Conservation (phyloP, 2,113 vertebrate species). For the Litocranius walleri region DNA sequence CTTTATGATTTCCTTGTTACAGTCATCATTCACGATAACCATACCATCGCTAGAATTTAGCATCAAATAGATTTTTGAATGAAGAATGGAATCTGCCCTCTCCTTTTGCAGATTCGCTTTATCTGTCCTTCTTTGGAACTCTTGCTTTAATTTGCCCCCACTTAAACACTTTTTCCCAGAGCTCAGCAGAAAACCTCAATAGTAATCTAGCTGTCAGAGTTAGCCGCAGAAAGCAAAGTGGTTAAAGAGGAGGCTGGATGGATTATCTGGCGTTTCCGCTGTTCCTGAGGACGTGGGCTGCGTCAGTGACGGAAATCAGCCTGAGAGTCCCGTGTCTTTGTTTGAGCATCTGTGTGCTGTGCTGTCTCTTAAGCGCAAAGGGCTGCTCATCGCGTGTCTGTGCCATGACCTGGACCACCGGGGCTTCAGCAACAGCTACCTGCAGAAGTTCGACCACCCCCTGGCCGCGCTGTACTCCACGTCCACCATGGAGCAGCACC, state of each 20-base stretch:
- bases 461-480: constrained; percentile 97
- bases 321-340: background rate
- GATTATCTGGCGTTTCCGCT: fast-evolving
- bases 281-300: fast-evolving
- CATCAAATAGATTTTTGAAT: fast-evolving
- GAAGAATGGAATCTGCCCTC: background rate
- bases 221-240: background rate
- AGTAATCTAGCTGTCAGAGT: background rate
- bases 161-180: background rate
- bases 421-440: constrained; percentile 96
- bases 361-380: constrained; percentile 86
- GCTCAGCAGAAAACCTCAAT: background rate
- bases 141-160: background rate
- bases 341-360: background rate
- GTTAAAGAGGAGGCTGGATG: fast-evolving
- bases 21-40: fast-evolving
- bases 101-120: fast-evolving
- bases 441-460: constrained; percentile 99
- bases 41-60: fast-evolving
- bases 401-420: constrained; percentile 98
- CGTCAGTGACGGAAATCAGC: background rate
- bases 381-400: constrained; percentile 94
- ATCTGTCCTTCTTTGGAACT: fast-evolving
- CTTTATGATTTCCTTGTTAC: fast-evolving
- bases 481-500: constrained; percentile 99